phyloP scores from a whole-genome alignment of 2,113 vertebrate genomes.

The Penelope pileata region DNA sequence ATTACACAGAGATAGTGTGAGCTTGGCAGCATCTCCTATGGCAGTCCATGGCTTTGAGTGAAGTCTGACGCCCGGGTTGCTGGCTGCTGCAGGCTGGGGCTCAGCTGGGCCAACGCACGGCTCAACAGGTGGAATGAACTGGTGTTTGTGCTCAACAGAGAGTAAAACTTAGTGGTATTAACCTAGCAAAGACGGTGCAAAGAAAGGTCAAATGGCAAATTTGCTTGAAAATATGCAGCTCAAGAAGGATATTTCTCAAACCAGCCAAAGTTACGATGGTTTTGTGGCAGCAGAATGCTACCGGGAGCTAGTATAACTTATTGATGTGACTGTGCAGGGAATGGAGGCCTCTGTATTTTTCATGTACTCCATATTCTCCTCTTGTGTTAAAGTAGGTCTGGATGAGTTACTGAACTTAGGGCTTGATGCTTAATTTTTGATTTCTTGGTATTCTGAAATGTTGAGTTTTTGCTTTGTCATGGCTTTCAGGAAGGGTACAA shows the following conservation, averaged over 20 bases:
- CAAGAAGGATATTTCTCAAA: neutral
- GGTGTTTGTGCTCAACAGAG: neutral
- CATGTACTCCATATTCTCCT: neutral
- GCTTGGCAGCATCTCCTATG: constrained; percentile 56
- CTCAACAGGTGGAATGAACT: neutral
- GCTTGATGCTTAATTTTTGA: neutral
- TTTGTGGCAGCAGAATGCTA: neutral
- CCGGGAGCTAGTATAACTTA: neutral
- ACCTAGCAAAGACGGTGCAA: neutral
- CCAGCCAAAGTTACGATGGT: neutral
- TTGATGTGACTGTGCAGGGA: neutral
- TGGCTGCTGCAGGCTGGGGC: neutral
- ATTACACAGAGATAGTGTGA: constrained; percentile 68
- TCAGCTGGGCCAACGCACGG: neutral
- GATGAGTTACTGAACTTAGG: neutral
- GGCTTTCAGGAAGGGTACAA: neutral
- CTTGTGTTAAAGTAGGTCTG: neutral
- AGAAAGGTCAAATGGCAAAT: neutral
- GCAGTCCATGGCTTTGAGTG: constrained; percentile 26
- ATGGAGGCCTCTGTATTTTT: neutral
- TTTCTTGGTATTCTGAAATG: neutral
- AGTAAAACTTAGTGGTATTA: neutral
- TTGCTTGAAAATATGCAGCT: neutral
- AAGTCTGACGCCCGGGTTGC: neutral
- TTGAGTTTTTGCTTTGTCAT: neutral